Base-by-base conservation (phyloP, 2,797 vertebrate genomes). In the Argentina silus region DNA sequence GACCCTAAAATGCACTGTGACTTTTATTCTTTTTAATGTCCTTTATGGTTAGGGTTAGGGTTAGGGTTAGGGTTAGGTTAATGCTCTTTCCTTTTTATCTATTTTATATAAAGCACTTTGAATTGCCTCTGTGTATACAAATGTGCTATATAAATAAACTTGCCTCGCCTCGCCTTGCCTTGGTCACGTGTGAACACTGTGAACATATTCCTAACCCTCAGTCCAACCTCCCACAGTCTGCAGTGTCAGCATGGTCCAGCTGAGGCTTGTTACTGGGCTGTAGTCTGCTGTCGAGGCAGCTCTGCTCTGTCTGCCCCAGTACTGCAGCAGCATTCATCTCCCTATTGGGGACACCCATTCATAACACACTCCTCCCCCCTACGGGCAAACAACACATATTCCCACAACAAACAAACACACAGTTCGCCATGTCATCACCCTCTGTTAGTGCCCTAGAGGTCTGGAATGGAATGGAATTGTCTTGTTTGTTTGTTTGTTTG, bases 401-500 rank as follows among this genome's bases (percentile, higher is more conserved):
- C 17, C 43, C n/a, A 10, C 6, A 7, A 65, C n/a, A n/a, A 55
- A 64, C 36, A 63, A 68, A 67, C 27, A 36, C 27, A 36, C 27
- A 36, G 27, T 36, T 2, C 74, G 42, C 51, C 70, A 78, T 57
- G 42, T 12, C 27, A 47, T 60, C 63, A 68, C 65, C 67, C 56
- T 47, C 21, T 42, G n/a, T 21, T 36, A 55, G 53, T 21, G 21
- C 75, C 64, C 10, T 77, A 69, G 65, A 56, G 55, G 65, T 69
- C 51, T 60, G 19, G 8, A 12, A 3, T 15, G 15, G 50, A 9
- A 15, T 43, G 12, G 69, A n/a, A 43, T 60, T 47, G 79, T 23
- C 48, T 63, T 19, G 60, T 64, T 36, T 60, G 2, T 4, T 62
- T 27, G 68, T 47, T 82, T 86, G 60, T 62, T 21, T 42, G 10